A percentile compares a stretch with the other conserved stretches of the same genome.
Conservation (phyloP, 2,797 vertebrate genomes). For the Eulemur rubriventer region DNA sequence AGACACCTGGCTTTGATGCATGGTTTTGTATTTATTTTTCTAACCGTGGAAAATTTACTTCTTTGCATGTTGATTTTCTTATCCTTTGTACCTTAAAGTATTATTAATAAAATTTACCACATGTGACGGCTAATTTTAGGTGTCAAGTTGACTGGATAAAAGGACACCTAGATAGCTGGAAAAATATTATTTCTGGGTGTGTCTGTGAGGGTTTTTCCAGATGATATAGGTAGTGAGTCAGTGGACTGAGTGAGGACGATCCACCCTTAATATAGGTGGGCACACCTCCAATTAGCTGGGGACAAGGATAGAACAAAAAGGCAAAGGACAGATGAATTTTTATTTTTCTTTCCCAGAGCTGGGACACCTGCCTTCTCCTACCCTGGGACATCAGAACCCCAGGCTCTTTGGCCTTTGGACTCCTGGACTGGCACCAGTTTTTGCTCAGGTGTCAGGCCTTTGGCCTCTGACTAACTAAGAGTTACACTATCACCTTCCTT, state of each 20-base stretch:
- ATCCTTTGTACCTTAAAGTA: background rate
- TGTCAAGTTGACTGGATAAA: background rate
- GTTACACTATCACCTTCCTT: too few species aligned
- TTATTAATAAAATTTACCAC: background rate
- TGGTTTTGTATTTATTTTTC: background rate
- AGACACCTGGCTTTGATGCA: background rate
- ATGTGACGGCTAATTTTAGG: background rate
- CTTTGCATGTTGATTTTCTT: background rate
- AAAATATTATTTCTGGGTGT: too few species aligned
- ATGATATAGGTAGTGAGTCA: background rate
- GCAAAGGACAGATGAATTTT: too few species aligned
- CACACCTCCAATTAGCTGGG: too few species aligned
- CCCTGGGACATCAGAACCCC: fast-evolving
- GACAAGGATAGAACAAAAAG: too few species aligned
- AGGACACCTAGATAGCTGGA: background rate
- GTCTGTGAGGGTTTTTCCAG: background rate
- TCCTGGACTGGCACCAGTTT: background rate
- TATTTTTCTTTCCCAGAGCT: too few species aligned
- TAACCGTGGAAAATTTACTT: background rate
- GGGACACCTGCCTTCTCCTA: too few species aligned
- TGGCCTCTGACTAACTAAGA: background rate
- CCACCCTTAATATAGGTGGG: fast-evolving
- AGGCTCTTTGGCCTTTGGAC: background rate
- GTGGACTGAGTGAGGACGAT: fast-evolving
- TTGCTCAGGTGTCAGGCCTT: background rate